Evolutionary conservation across 2,888 invertebrate species (phyloP).

Genomic region (Protophormia terraenovae): DNA sequence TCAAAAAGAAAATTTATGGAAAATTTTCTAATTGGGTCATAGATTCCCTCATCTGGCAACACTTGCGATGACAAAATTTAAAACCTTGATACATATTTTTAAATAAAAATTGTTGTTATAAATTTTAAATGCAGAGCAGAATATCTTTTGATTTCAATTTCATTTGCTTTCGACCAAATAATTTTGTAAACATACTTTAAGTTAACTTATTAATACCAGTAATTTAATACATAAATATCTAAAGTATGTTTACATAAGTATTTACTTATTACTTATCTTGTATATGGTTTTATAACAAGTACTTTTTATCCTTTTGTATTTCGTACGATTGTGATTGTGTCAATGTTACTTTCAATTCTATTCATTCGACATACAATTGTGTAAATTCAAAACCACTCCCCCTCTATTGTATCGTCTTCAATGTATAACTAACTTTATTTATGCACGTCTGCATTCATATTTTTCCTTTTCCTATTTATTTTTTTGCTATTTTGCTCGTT

Average conservation of each 20-base stretch:
- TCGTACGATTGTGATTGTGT: not conserved
- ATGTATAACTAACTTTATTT: constrained; percentile 49
- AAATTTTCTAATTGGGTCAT: too few species aligned
- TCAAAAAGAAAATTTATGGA: too few species aligned
- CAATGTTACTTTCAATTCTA: not conserved
- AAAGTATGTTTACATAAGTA: not conserved
- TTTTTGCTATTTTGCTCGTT: constrained; percentile 38
- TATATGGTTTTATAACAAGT: constrained; percentile 4
- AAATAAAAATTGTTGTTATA: too few species aligned
- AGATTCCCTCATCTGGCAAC: too few species aligned
- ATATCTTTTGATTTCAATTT: too few species aligned
- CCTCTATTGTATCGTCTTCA: constrained; percentile 35
- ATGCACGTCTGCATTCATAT: constrained; percentile 62
- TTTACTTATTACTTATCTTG: not conserved
- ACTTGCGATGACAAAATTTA: too few species aligned
- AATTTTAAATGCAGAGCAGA: too few species aligned
- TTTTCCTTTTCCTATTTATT: constrained; percentile 20
- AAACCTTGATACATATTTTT: too few species aligned
- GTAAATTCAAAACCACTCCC: constrained; percentile 60
- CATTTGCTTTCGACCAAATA: too few species aligned
- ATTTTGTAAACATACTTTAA: too few species aligned
- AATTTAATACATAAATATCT: too few species aligned
- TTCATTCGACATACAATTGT: not conserved
- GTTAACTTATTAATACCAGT: too few species aligned
- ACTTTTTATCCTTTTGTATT: constrained; percentile 4